Percentiles rank a stretch among this genome's conserved stretches.
Conservation (phyloP, 2,888 invertebrate species). For the Cheilosia scutellata region DNA sequence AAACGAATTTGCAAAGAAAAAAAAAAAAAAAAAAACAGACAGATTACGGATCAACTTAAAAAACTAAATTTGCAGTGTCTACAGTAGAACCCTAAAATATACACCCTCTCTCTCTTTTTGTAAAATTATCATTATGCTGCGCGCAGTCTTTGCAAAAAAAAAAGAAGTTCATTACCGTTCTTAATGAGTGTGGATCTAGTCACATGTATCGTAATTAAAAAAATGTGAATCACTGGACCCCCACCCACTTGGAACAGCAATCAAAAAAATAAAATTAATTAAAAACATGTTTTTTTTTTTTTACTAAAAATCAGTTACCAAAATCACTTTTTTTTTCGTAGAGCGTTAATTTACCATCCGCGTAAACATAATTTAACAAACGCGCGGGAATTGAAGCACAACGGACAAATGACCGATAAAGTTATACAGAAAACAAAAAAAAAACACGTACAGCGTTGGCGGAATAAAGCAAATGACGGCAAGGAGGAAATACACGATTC, state of each 20-base stretch:
- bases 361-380: constrained; percentile 26
- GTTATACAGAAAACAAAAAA: constrained; percentile 37
- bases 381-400: constrained; percentile 65
- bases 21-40: constrained; percentile 8
- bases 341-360: constrained; percentile 35
- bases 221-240: constrained; percentile 85
- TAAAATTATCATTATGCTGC: not conserved
- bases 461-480: constrained; percentile 58
- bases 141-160: not conserved
- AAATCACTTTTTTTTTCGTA: constrained; percentile 42
- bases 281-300: constrained; percentile 15
- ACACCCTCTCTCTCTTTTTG: not conserved
- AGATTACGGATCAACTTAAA: constrained; percentile 1
- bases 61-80: not conserved
- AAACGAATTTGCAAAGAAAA: not conserved
- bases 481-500: constrained; percentile 56
- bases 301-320: not conserved
- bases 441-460: constrained; percentile 57
- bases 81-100: constrained; percentile 28
- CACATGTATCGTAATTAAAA: constrained; percentile 81
- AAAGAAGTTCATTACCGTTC: constrained; percentile 81
- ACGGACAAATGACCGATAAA: constrained; percentile 65
- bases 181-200: constrained; percentile 85
- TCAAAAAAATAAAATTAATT: constrained; percentile 43
- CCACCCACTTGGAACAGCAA: constrained; percentile 84